Evolutionary conservation across 2,113 vertebrate species (phyloP).

Genomic region (Bos indicus): DNA sequence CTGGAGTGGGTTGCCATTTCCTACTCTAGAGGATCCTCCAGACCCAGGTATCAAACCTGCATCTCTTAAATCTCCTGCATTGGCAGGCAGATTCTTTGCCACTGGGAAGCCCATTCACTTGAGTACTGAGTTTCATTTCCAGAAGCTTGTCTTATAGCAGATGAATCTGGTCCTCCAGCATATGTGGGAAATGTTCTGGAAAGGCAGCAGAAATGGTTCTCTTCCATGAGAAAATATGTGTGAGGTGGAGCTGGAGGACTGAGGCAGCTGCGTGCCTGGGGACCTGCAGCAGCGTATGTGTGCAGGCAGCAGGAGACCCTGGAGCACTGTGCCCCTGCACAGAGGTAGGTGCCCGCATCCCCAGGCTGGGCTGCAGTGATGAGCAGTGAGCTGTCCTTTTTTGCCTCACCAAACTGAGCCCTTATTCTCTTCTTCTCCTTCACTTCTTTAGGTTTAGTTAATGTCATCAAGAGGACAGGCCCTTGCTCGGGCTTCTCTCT

Average conservation of each 20-base stretch:
- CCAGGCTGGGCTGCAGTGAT: neutral
- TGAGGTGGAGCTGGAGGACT: neutral
- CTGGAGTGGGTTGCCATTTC: neutral
- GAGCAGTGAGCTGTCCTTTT: neutral
- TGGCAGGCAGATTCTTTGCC: neutral
- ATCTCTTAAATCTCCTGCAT: no score
- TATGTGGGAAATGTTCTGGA: neutral
- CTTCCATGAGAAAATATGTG: neutral
- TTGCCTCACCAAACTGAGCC: neutral
- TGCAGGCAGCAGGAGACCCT: neutral
- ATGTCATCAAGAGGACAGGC: neutral
- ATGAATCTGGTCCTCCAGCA: neutral
- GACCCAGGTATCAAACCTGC: no score
- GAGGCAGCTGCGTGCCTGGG: neutral
- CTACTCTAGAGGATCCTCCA: no score
- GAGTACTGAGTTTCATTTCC: neutral
- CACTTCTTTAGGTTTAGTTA: neutral
- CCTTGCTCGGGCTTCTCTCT: neutral
- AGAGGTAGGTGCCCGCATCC: neutral
- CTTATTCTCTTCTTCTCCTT: neutral
- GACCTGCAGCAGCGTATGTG: neutral
- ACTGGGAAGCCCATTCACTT: neutral
- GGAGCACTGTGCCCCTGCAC: neutral
- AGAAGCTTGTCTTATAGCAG: neutral
- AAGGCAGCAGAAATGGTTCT: neutral